Evolutionary conservation across 2,888 invertebrate genomes (phyloP), one percentile per base, ranked within the genome.

Genomic region (Sympetrum striolatum): DNA sequence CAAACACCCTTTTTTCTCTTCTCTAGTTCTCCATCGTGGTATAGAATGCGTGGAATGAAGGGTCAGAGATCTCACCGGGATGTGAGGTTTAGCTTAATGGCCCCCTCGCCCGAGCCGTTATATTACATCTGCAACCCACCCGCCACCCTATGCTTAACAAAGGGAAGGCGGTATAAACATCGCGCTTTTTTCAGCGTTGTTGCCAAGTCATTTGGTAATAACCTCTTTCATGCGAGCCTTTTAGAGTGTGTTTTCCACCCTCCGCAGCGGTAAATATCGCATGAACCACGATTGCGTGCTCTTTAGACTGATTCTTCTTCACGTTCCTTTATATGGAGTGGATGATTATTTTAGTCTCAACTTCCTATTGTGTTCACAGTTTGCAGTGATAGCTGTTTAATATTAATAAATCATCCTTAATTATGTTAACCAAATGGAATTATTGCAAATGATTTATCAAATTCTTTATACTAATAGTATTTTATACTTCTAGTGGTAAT

Each of bases 21-120:
- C 81, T 53, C 81, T 25, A 35, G 25, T 37, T 37, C 80, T 35
- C 35, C 58, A 8, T 18, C 8, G 35, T 48, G 39, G 37, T 18
- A 86, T 86, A 86, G 86, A 86, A 86, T 86, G 86, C 64, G 1
- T 64, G 86, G 86, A 86, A 86, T 86, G 86, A 86, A 60, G 86
- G 86, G 86, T 86, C 86, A 86, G 86, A 86, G 86, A 86, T 86
- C 86, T 86, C 86, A 58, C 64, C n/a, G 86, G 86, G 86, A 86
- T 86, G 86, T 60, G 60, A 86, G 86, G 86, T 37, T 86, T 86
- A 86, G 64, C 58, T 86, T 86, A 86, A 86, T 86, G 86, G 60
- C 39, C 64, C 60, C n/a, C 60, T 60, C 86, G 37, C 81, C 39
- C 81, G 82, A 58, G 82, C 82, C 86, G 86, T 86, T 86, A 86